Base-by-base conservation (phyloP, 2,888 invertebrate species). In the Drosophila conformis region DNA sequence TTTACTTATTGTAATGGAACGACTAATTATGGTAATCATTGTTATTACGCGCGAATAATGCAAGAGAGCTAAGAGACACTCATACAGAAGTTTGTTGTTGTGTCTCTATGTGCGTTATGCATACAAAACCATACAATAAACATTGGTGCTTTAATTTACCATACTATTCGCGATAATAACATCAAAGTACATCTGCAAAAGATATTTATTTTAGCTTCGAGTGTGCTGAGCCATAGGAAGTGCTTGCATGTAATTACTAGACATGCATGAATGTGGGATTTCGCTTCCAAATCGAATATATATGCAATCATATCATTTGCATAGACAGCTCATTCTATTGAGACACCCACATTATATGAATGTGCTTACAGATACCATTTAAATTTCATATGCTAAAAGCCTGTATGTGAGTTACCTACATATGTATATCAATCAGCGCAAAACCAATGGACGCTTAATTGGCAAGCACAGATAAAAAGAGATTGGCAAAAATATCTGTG, bases 381-480 rank as follows among this genome's bases (percentile, higher is more conserved):
- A 5, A 21, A 46, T 21, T 46, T 46, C 21, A 21, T 46, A 46
- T 46, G 40, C 40, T n/a, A n/a, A 36, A 36, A 36, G 15, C 15
- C 15, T 15, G 15, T 13, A 21, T 46, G 21, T 3, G 15, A 33
- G 11, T 8, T 52, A 52, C 52, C 21, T n/a, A 31, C n/a, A 21
- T 2, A 13, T 54, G 27, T 51, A 15, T 25, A 53, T 53, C 60
- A 51, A 54, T 42, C 52, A 73, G 59, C 46, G 38, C 69, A 65
- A 69, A 77, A 72, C 69, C 64, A 72, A 73, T 87, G 73, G 64
- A 53, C 60, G 67, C 52, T 69, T 87, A 78, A 84, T 89, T 82
- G 73, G 33, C 72, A 62, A 57, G 18, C 53, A 21, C 51, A 63
- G 69, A 80, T 60, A 63, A 68, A 63, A 65, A 35, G 4, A 29